These are phyloP conservation scores for Hyles euphorbiae DNA, from an alignment of 1,140 invertebrate species.

Conservation along the genomic window DNA sequence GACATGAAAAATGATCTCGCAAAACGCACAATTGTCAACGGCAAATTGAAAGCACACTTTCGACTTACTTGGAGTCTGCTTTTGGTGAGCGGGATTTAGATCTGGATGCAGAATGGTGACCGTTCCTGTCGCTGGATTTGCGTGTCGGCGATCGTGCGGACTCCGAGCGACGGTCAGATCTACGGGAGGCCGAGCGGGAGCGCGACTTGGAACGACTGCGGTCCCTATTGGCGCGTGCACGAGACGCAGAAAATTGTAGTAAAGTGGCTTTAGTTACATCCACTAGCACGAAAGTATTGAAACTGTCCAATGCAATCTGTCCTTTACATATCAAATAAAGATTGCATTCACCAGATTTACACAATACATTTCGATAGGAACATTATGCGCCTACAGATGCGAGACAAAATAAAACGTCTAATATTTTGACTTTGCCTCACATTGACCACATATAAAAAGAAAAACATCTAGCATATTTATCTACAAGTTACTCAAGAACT, in stretches of 20 bases:
- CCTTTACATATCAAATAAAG: neutral
- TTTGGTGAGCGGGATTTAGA: slow-evolving; percentile 67
- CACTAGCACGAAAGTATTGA: slow-evolving; percentile 14
- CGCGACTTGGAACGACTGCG: slow-evolving; percentile 60
- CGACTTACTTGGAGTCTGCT: slow-evolving; percentile 53
- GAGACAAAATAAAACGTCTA: slow-evolving; percentile 2
- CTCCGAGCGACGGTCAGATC: slow-evolving; percentile 44
- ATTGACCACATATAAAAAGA: slow-evolving; percentile 13
- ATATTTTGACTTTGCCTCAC: neutral
- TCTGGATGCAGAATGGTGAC: slow-evolving; percentile 66
- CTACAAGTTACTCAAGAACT: slow-evolving; percentile 9
- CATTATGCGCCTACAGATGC: neutral
- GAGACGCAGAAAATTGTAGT: slow-evolving; percentile 35
- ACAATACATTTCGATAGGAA: neutral
- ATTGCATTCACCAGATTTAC: slow-evolving; percentile 4
- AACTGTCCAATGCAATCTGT: no score
- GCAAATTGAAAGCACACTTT: slow-evolving; percentile 61
- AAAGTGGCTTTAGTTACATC: slow-evolving; percentile 28
- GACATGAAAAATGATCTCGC: slow-evolving; percentile 28
- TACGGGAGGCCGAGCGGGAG: slow-evolving; percentile 42
- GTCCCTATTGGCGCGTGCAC: slow-evolving; percentile 44
- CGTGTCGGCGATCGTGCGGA: slow-evolving; percentile 34
- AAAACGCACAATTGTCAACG: slow-evolving; percentile 46
- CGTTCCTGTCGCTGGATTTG: slow-evolving; percentile 55
- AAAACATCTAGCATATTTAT: slow-evolving; percentile 5